Conservation (phyloP, 2,888 invertebrate genomes). For the Congeria kusceri region DNA sequence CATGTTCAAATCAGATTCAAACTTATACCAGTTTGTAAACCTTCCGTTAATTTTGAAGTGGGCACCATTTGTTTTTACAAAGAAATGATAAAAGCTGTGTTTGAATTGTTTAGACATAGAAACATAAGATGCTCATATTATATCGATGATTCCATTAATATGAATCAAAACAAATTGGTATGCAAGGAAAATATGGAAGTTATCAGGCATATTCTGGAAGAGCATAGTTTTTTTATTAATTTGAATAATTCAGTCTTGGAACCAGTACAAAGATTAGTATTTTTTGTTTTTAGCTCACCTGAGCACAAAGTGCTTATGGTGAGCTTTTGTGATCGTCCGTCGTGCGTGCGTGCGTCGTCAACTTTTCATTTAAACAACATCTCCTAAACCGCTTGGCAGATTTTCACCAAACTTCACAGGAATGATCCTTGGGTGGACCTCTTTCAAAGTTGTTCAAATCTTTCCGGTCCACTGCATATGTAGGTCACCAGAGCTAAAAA, state of each 20-base stretch:
- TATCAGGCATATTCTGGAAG: background rate
- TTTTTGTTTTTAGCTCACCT: no score
- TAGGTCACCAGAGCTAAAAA: no score
- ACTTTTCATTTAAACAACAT: no score
- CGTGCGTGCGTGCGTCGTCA: no score
- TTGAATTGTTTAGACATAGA: constrained; percentile 24
- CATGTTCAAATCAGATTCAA: no score
- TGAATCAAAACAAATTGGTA: constrained; percentile 10
- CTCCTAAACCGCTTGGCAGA: no score
- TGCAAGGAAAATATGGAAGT: background rate
- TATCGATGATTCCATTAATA: constrained; percentile 37
- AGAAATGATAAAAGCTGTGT: constrained; percentile 29
- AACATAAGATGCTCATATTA: constrained; percentile 34
- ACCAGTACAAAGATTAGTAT: background rate
- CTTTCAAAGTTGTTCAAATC: no score
- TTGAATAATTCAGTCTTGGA: background rate
- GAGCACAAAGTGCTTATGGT: no score
- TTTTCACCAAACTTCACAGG: no score
- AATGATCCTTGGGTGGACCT: no score
- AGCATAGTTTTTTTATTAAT: constrained; percentile 11
- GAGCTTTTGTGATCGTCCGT: no score
- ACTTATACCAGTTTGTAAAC: background rate
- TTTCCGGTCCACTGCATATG: no score
- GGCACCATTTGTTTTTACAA: constrained; percentile 23
- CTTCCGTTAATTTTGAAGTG: constrained; percentile 8